Conservation (phyloP, 1,140 invertebrate species). For the Bombus difficillimus region DNA sequence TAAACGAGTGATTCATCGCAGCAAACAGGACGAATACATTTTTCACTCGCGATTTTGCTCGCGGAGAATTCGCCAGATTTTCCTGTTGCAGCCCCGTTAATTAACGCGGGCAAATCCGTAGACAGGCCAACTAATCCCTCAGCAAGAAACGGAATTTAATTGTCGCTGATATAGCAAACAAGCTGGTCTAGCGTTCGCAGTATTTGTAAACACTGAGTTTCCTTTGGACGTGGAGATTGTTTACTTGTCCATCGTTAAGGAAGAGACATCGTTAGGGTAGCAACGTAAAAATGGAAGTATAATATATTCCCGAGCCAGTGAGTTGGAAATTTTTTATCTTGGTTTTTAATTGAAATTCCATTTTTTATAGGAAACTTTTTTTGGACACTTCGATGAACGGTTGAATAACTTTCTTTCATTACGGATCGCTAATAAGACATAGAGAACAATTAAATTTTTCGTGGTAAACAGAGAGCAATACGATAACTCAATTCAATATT, state of each 20-base stretch:
- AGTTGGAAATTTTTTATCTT: not conserved
- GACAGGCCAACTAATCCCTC: not conserved
- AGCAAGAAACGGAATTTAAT: constrained; percentile 38
- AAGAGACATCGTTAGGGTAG: not conserved
- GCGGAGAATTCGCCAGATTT: not conserved
- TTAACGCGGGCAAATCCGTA: constrained; percentile 3
- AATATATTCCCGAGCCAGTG: not conserved
- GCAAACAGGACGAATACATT: not conserved
- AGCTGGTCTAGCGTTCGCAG: not conserved
- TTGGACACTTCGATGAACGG: not conserved
- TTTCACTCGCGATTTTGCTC: not conserved
- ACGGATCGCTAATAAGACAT: not conserved
- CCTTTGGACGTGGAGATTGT: too few relatives aligned
- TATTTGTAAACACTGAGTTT: constrained; percentile 1
- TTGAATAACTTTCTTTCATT: not conserved
- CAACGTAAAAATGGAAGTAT: too few relatives aligned
- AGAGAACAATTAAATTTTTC: not conserved
- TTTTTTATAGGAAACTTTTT: not conserved
- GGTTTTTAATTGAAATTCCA: not conserved
- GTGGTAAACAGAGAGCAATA: not conserved
- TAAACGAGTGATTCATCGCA: not conserved
- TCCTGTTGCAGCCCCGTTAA: not conserved
- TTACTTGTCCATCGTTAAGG: not conserved
- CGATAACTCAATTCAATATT: not conserved
- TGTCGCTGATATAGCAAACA: not conserved